Evolutionary conservation across 2,113 vertebrate genomes (phyloP), one percentile per base, ranked within the genome.

Genomic region (Poeciliopsis turrubarensis): DNA sequence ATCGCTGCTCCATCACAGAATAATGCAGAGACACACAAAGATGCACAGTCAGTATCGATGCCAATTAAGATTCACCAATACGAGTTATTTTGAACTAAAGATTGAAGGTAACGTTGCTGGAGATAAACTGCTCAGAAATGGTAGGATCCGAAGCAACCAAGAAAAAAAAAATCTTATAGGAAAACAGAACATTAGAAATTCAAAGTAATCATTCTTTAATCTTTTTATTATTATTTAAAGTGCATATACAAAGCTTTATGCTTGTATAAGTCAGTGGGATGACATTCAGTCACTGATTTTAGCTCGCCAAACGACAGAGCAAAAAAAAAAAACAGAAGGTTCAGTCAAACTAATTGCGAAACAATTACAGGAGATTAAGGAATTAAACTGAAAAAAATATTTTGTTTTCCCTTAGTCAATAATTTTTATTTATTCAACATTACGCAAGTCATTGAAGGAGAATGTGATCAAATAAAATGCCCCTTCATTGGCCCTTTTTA

Each of bases 301-400:
- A 87, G 84, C 85, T 89, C 81, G 65, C 77, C 79, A 92, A 91
- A 91, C 76, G 90, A 68, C 85, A 86, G 70, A 81, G 84, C 72
- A 88, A 88, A 87, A 17, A 88, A 88, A 87, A 17, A 67, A 73
- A 79, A 68, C 75, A 54, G 63, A 73, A 75, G 82, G n/a, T 34
- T 39, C 71, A 76, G 69, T 57, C 27, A 60, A 79, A 92, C 87
- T 78, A 7, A 47, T 17, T 15, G 39, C 1, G 0, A 41, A 41
- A 41, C 14, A 47, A 47, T 17, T 19, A 47, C 19, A 47, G 1
- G 44, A 47, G 44, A 47, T 47, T 19, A 19, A 47, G 44, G 17
- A 47, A 47, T 19, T 19, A 47, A 47, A 47, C 86, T 79, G 73
- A 68, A 79, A 71, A 72, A 87, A 82, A 72, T 83, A 4, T 47